These are phyloP conservation scores for Ametastegia equiseti DNA, from an alignment of 2,888 invertebrate genomes.

Conservation along the genomic window DNA sequence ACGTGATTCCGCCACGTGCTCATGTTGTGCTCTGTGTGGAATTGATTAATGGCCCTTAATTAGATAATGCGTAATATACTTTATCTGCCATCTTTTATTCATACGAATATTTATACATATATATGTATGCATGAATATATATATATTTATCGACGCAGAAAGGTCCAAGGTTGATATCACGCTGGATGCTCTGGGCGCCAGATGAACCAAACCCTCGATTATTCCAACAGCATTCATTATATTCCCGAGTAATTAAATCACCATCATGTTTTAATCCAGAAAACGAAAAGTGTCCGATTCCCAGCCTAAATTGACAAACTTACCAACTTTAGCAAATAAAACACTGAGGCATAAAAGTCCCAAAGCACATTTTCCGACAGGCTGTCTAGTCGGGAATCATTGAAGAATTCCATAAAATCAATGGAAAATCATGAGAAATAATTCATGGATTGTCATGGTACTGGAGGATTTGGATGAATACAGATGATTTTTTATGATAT, in stretches of 20 bases:
- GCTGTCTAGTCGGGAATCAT: no score
- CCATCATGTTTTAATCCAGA: background rate
- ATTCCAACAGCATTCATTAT: background rate
- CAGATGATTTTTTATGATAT: no score
- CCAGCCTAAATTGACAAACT: no score
- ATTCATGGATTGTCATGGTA: no score
- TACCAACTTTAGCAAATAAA: no score
- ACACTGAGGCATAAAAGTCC: no score
- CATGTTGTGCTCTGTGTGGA: background rate
- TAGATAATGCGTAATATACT: slow-evolving; percentile 17
- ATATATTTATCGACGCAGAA: slow-evolving; percentile 1
- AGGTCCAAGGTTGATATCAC: slow-evolving; percentile 11
- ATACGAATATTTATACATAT: no score
- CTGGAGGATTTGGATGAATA: no score
- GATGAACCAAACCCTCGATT: background rate
- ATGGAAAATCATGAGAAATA: no score
- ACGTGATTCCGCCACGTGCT: slow-evolving; percentile 37
- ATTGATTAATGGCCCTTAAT: slow-evolving; percentile 43
- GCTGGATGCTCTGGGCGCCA: slow-evolving; percentile 12
- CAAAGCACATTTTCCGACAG: no score
- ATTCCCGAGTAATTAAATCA: background rate
- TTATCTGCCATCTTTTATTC: slow-evolving; percentile 28
- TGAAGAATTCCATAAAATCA: no score
- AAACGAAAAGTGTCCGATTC: background rate
- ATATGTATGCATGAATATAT: no score